Evolutionary conservation across 2,113 vertebrate species (phyloP).

Genomic region (Calyptomena viridis): DNA sequence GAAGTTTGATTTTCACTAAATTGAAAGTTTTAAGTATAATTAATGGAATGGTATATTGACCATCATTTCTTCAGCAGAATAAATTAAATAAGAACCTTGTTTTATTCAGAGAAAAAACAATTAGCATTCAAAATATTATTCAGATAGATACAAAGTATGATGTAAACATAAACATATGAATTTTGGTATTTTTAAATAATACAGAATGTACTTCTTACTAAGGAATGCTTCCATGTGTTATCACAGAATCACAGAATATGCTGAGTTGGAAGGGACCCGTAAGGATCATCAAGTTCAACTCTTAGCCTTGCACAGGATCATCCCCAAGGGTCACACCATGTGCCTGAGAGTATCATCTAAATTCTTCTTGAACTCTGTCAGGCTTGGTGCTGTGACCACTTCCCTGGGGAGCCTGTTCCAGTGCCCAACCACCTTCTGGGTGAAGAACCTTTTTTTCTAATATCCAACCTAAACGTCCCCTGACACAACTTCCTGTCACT

Average conservation of each 20-base stretch:
- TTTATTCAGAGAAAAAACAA: background rate
- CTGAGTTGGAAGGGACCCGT: background rate
- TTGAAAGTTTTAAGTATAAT: background rate
- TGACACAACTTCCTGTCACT: too few species aligned
- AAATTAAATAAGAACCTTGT: background rate
- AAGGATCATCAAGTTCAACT: background rate
- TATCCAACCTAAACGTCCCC: too few species aligned
- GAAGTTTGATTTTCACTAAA: background rate
- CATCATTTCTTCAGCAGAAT: background rate
- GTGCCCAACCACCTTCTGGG: too few species aligned
- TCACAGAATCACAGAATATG: background rate
- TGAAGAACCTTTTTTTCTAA: too few species aligned
- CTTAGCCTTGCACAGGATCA: background rate
- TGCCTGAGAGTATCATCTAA: too few species aligned
- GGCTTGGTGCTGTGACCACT: too few species aligned
- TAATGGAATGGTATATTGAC: background rate
- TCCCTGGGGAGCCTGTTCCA: too few species aligned
- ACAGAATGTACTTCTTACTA: background rate
- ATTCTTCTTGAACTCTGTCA: too few species aligned
- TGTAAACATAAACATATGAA: background rate
- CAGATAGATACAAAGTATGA: background rate
- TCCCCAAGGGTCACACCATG: background rate
- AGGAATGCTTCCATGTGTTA: background rate
- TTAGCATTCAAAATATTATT: background rate
- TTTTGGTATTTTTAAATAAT: background rate